Percentiles rank a stretch among this genome's conserved stretches.
Conservation (phyloP, 2,888 invertebrate genomes). For the Mythimna loreyi region DNA sequence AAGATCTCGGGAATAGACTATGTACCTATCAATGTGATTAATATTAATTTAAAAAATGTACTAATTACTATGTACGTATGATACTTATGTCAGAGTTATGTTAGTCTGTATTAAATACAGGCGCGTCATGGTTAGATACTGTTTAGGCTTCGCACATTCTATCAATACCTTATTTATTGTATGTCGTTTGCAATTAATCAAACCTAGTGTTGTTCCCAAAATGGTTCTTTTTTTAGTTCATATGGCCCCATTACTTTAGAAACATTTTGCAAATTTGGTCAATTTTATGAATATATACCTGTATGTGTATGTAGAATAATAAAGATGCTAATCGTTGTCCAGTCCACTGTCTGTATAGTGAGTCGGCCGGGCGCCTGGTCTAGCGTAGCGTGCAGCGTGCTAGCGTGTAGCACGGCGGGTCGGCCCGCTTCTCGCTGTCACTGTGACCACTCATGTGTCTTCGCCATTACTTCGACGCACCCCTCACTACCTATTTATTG, state of each 20-base stretch:
- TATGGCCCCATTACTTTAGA: constrained; percentile 67
- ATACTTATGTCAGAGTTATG: constrained; percentile 71
- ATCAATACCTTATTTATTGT: constrained; percentile 64
- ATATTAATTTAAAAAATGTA: constrained; percentile 79
- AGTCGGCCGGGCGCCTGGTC: constrained; percentile 37
- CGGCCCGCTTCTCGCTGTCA: constrained; percentile 55
- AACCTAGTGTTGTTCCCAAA: constrained; percentile 59
- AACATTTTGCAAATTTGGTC: constrained; percentile 85
- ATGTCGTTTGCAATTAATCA: constrained; percentile 65
- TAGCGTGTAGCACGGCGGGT: constrained; percentile 33
- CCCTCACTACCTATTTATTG: constrained; percentile 66
- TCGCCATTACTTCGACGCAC: constrained; percentile 77
- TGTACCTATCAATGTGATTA: constrained; percentile 87
- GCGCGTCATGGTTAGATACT: constrained; percentile 70
- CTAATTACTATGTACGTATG: constrained; percentile 68
- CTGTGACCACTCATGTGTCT: constrained; percentile 60
- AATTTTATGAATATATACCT: constrained; percentile 82
- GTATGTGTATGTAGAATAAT: constrained; percentile 82
- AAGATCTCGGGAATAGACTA: constrained; percentile 86
- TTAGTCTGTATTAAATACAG: constrained; percentile 81
- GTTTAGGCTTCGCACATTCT: constrained; percentile 74
- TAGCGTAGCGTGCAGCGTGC: constrained; percentile 21
- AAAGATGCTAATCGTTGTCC: constrained; percentile 79
- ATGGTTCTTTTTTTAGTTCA: constrained; percentile 61
- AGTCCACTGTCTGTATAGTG: constrained; percentile 72